phyloP scores from a whole-genome alignment of 2,113 vertebrate species.

The Oxyura jamaicensis region DNA sequence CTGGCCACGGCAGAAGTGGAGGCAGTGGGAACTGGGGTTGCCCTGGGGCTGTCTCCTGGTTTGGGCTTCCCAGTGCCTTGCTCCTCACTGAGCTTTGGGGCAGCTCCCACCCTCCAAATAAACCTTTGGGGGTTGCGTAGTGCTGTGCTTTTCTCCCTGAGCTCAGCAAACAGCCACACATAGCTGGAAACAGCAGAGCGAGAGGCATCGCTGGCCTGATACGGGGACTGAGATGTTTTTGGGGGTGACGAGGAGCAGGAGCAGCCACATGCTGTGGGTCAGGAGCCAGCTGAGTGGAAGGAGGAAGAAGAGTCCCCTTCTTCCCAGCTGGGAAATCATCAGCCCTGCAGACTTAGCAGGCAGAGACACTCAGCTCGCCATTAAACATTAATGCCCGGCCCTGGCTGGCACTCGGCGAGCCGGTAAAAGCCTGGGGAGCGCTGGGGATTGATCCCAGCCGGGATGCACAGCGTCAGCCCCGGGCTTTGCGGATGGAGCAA shows the following conservation, averaged over 20 bases:
- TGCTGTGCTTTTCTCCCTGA: not conserved
- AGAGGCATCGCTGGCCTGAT: not conserved
- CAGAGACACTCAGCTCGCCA: not conserved
- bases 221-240: fast-evolving
- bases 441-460: not conserved
- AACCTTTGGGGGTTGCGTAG: not conserved
- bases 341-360: not conserved
- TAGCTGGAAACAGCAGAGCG: fast-evolving
- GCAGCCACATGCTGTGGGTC: not conserved
- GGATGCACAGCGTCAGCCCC: not conserved
- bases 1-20: not conserved
- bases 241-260: not conserved
- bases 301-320: not conserved
- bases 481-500: not conserved
- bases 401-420: not conserved
- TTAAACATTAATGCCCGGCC: slow-evolving; percentile 9
- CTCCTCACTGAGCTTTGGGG: not conserved
- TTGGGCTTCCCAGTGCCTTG: not conserved
- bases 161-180: not conserved
- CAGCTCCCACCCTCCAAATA: not conserved
- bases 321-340: not conserved
- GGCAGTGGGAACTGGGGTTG: not conserved
- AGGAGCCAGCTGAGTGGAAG: not conserved
- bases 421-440: not conserved
- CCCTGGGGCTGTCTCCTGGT: not conserved